Base-by-base conservation (phyloP, 2,797 vertebrate genomes). In the Pseudopleuronectes americanus region DNA sequence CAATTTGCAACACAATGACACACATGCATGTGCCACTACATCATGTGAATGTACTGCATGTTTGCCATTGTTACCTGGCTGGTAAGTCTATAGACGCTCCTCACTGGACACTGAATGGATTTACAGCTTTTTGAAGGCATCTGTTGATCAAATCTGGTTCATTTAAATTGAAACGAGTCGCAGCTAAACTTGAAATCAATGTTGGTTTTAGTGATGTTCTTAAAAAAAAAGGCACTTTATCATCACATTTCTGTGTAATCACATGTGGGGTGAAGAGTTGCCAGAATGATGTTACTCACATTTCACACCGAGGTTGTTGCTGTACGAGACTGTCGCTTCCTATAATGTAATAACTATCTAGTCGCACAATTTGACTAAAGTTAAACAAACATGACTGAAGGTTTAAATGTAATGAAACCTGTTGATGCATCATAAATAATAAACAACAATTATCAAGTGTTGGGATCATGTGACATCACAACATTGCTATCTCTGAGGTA, bases 141-240 rank as follows among this genome's bases (percentile, higher is more conserved):
- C 36, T 38, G 36, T 33, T 38, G 36, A 64, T 59, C 24, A 58
- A 54, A 57, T 43, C 55, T 10, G 56, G 48, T 24, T 22, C 13
- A 52, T 69, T 28, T 21, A 74, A 68, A 48, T 9, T 51, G 14
- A 60, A 59, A 19, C 65, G 14, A 55, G 21, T 4, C 51, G 48
- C 51, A 21, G 64, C 56, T 63, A 19, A 60, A 43, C 28, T 57
- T 65, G 23, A 68, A 41, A 69, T 57, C 13, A 58, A 31, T 47
- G 64, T 57, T 63, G 17, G 22, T 59, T 53, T 61, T 43, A 70
- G 52, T 48, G 53, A 68, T 76, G 61, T 47, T 63, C 68, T 77
- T 4, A 68, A 84, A 62, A 88, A 89, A 84, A 66, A 89, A 89
- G 85, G 90, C 85, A 89, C 84, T 85, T 89, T n/a, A 47, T 22